A percentile compares a stretch with the other conserved stretches of the same genome.
phyloP scores from a whole-genome alignment of 2,113 vertebrate genomes.

The Pluvianellus socialis region DNA sequence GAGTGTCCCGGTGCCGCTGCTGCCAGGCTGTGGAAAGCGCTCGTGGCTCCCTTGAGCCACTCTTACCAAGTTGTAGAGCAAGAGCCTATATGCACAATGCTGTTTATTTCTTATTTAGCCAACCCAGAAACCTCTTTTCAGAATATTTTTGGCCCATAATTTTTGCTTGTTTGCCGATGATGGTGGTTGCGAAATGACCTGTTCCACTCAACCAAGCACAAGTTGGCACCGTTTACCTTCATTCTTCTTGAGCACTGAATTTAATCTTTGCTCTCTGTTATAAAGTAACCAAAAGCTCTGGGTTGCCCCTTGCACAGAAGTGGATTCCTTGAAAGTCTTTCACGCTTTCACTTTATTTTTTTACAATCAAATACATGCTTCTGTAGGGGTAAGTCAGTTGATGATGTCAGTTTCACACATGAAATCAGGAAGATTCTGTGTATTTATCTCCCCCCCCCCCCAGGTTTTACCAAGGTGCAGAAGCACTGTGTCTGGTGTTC shows the following conservation, averaged over 20 bases:
- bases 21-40: neutral
- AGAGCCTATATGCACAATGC: neutral
- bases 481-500: neutral
- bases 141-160: neutral
- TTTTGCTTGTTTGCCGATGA: neutral
- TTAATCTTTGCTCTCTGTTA: neutral
- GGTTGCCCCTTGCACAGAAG: neutral
- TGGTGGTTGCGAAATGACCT: neutral
- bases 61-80: neutral
- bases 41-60: rapidly evolving
- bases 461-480: neutral
- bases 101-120: neutral
- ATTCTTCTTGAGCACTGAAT: neutral
- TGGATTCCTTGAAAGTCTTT: neutral
- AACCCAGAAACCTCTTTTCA: neutral
- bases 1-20: neutral
- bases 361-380: neutral
- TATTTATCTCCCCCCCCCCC: neutral
- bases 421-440: neutral
- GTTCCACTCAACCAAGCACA: neutral
- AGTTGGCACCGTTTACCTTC: rapidly evolving
- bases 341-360: neutral
- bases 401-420: neutral
- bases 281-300: neutral
- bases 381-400: neutral